Evolutionary conservation across 2,113 vertebrate species (phyloP).

Genomic region (Menidia beryllina): DNA sequence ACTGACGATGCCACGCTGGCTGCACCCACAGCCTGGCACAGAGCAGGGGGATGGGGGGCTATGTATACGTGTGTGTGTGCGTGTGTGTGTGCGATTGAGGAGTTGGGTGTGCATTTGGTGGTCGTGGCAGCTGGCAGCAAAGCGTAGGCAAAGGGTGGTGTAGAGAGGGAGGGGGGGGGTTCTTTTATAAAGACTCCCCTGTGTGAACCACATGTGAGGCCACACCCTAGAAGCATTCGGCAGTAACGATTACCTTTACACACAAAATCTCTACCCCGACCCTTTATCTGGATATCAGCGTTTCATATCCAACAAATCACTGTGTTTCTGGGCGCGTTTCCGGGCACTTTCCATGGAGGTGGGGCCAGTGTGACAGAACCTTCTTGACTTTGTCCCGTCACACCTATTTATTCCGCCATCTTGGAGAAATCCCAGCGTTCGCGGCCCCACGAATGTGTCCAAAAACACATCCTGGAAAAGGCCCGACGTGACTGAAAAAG

Average conservation of each 20-base stretch:
- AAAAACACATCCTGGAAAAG: constrained; percentile 34
- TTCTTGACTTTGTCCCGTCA: constrained; percentile 30
- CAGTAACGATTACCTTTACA: constrained; percentile 14
- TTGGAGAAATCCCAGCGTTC: constrained; percentile 42
- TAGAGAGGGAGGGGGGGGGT: background rate
- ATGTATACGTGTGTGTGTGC: constrained; percentile 5
- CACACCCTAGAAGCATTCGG: constrained; percentile 64
- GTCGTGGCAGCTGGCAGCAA: constrained; percentile 75
- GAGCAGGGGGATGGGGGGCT: background rate
- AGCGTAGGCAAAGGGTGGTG: constrained; percentile 16
- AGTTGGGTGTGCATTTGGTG: constrained; percentile 61
- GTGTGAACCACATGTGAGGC: constrained; percentile 49
- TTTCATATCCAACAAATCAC: constrained; percentile 1
- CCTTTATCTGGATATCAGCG: background rate
- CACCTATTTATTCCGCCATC: constrained; percentile 22
- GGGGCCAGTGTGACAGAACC: constrained; percentile 46
- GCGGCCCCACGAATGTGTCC: constrained; percentile 25
- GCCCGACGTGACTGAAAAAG: background rate
- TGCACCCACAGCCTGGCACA: constrained; percentile 72
- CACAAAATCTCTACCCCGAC: background rate
- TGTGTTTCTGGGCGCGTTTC: constrained; percentile 25
- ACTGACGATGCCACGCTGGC: constrained; percentile 73
- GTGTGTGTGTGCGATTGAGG: constrained; percentile 15
- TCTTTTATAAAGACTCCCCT: constrained; percentile 73
- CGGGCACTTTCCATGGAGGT: constrained; percentile 38